Evolutionary conservation across 2,888 invertebrate genomes (phyloP).

Genomic region (Pristionchus entomophagus): DNA sequence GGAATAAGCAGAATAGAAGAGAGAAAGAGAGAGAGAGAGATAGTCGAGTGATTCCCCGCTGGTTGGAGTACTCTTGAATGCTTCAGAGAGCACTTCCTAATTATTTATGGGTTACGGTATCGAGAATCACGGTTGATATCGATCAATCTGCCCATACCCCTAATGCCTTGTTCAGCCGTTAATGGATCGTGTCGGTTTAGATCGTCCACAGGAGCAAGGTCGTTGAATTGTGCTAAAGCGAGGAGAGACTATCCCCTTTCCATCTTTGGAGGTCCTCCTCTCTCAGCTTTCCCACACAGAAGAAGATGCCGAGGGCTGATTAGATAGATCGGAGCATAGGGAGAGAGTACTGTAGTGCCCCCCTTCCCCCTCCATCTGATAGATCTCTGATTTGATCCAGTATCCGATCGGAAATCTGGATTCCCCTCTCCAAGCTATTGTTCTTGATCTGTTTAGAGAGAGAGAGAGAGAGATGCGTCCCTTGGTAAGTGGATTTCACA

Average conservation of each 20-base stretch:
- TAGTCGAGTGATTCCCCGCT: not conserved
- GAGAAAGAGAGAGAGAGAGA: not conserved
- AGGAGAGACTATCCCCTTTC: not conserved
- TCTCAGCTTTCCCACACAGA: not conserved
- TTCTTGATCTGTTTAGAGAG: slow-evolving; percentile 33
- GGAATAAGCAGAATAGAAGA: not conserved
- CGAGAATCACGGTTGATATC: not conserved
- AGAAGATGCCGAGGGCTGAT: not conserved
- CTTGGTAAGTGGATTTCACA: not conserved
- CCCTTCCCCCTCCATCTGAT: not conserved
- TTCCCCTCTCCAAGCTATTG: not conserved
- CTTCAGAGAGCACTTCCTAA: not conserved
- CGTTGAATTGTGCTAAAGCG: not conserved
- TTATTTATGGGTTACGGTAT: slow-evolving; percentile 18
- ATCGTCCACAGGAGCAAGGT: not conserved
- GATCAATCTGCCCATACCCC: not conserved
- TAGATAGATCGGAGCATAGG: not conserved
- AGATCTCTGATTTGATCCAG: slow-evolving; percentile 20
- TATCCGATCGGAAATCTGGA: slow-evolving; percentile 22
- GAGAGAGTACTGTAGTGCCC: not conserved
- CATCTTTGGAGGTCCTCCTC: not conserved
- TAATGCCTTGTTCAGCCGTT: slow-evolving; percentile 3
- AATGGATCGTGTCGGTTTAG: slow-evolving; percentile 36
- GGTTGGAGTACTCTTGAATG: not conserved
- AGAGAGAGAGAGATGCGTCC: not conserved